These are phyloP conservation scores for Hyperoplus lanceolatus DNA, from an alignment of 2,797 vertebrate genomes.

Conservation along the genomic window DNA sequence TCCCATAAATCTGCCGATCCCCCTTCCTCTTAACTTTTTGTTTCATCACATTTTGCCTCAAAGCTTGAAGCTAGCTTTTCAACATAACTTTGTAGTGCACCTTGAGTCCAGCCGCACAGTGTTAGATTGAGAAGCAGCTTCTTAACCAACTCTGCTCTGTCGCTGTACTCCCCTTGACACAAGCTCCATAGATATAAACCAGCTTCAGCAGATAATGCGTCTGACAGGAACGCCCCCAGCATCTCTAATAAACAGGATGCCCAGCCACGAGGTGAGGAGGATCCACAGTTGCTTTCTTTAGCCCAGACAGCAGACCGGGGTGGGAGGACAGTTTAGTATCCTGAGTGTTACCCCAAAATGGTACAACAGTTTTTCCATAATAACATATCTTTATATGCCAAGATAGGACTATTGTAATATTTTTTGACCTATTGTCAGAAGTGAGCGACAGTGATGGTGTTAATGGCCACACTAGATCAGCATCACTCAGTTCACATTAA, in stretches of 20 bases:
- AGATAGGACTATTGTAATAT: neutral
- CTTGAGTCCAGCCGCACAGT: slow-evolving; percentile 9
- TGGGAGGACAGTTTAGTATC: neutral
- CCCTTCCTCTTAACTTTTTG: slow-evolving; percentile 3
- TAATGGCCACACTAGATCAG: neutral
- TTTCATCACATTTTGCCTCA: slow-evolving; percentile 49
- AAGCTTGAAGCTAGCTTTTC: slow-evolving; percentile 54
- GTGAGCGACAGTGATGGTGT: neutral
- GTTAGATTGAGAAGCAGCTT: slow-evolving; percentile 64
- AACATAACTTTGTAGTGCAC: slow-evolving; percentile 36
- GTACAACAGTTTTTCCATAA: neutral
- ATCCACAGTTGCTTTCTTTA: slow-evolving; percentile 36
- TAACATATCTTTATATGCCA: neutral
- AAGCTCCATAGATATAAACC: slow-evolving; percentile 98
- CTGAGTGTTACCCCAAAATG: neutral
- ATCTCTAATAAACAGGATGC: slow-evolving; percentile 99
- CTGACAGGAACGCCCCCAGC: slow-evolving; percentile 99
- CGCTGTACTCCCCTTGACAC: slow-evolving; percentile 95
- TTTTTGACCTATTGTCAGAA: neutral
- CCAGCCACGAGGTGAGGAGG: slow-evolving; percentile 97
- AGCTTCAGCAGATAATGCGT: slow-evolving; percentile 99
- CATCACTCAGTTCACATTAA: neutral
- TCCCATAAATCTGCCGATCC: slow-evolving; percentile 15
- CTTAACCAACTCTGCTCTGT: slow-evolving; percentile 86
- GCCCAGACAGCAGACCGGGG: neutral